phyloP scores from a whole-genome alignment of 2,888 invertebrate genomes.

The Drosophila kokeensis region DNA sequence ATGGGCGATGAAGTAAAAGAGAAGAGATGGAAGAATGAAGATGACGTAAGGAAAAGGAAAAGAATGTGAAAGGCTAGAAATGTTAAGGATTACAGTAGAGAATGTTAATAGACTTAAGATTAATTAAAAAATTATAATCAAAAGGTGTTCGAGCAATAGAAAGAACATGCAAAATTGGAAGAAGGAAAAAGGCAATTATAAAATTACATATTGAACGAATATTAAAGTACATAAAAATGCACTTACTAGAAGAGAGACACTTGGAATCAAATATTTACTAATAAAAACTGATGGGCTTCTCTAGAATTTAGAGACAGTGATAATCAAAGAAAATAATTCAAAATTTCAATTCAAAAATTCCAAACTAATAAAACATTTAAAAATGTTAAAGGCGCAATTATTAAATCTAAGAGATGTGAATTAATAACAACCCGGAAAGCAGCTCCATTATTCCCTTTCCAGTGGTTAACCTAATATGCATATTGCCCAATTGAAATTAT shows the following conservation, averaged over 20 bases:
- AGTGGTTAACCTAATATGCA: constrained; percentile 20
- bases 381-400: not conserved
- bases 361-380: too few relatives aligned
- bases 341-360: not conserved
- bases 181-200: not conserved
- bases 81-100: not conserved
- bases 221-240: not conserved
- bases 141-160: not conserved
- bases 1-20: not conserved
- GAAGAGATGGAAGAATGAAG: not conserved
- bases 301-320: not conserved
- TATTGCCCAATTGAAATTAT: constrained; percentile 49
- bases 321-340: not conserved
- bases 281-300: not conserved
- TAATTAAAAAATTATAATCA: not conserved
- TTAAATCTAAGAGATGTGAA: not conserved
- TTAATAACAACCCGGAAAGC: not conserved
- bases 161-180: not conserved
- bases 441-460: not conserved
- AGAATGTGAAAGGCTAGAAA: not conserved
- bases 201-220: not conserved
- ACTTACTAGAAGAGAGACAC: not conserved
- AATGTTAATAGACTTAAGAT: not conserved
- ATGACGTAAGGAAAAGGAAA: not conserved
- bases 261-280: not conserved